phyloP scores from a whole-genome alignment of 2,797 vertebrate genomes.

The Parotocinclus haroldoi region DNA sequence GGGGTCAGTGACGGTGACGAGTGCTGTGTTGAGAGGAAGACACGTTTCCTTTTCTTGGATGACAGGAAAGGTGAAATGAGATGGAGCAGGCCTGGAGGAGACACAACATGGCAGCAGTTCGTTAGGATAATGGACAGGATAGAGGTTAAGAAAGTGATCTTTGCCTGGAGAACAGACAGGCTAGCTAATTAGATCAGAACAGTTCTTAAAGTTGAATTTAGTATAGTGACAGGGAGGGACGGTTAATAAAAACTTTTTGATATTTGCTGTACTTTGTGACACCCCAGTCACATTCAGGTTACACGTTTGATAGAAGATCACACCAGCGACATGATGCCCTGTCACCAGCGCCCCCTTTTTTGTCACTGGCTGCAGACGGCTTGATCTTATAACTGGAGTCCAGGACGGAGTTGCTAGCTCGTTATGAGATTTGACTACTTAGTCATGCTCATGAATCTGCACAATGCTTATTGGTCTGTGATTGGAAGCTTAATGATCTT shows the following conservation, averaged over 20 bases:
- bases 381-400: no score
- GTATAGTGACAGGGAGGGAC: conserved; percentile 4
- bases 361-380: no score
- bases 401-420: no score
- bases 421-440: no score
- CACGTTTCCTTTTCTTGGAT: conserved; percentile 26
- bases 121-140: conserved; percentile 36
- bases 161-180: conserved; percentile 28
- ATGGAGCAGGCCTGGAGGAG: conserved; percentile 29
- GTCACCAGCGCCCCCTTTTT: no score
- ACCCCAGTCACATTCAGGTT: neutral
- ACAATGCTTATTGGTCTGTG: no score
- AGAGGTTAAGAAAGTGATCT: conserved; percentile 41
- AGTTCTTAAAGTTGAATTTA: conserved; percentile 4
- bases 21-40: conserved; percentile 16
- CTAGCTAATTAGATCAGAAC: conserved; percentile 21
- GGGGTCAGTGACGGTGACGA: conserved; percentile 39
- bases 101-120: conserved; percentile 16
- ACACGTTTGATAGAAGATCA: neutral
- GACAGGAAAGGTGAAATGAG: conserved; percentile 35
- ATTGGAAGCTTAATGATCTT: no score
- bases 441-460: no score
- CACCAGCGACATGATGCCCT: neutral
- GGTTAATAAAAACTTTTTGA: conserved; percentile 24
- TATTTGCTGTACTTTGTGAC: conserved; percentile 21